Evolutionary conservation across 2,113 vertebrate species (phyloP), one percentile per base, ranked within the genome.

Genomic region (Jacana jacana): DNA sequence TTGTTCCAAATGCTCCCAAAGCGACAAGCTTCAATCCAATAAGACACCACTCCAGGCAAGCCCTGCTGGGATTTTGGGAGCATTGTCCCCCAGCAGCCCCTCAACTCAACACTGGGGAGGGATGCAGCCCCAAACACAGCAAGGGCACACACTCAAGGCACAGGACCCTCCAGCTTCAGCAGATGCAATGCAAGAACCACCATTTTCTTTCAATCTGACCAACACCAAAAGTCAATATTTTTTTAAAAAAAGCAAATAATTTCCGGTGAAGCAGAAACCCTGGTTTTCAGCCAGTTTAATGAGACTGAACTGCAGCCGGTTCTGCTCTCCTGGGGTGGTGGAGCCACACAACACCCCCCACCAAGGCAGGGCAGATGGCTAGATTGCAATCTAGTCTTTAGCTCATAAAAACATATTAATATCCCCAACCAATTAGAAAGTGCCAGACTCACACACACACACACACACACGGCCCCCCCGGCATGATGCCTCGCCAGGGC

Each of bases 281-380:
- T 78, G 78, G 39, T 18, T 30, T 78, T 88, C 46, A 86, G 89
- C 48, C 89, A 64, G 49, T 85, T 95, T 80, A 95, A 91, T 57
- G 57, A 94, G 87, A 52, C 81, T 31, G 12, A 86, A 83, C 52
- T 15, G 81, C 81, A 78, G 81, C 48, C 4, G 2, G 51, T 90
- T 81, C 71, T 78, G 68, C 33, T 80, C 80, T 93, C 89, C 89
- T 42, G 85, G 44, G 82, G 88, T 51, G 76, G 25, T 78, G 24
- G 64, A 91, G 72, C 61, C 76, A 39, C 85, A 64, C 7, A 9
- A 61, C 31, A 17, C n/a, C 58, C 39, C 39, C 28, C 54, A n/a
- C 55, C 79, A 28, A 17, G 78, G 93, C 79, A 86, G 72, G 88
- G 92, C 95, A 96, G 93, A 95, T 96, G 95, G 94, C 4, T 33